Percentiles rank a stretch among this genome's conserved stretches.
phyloP scores from a whole-genome alignment of 2,888 invertebrate species.

The Gnatocerus cornutus region DNA sequence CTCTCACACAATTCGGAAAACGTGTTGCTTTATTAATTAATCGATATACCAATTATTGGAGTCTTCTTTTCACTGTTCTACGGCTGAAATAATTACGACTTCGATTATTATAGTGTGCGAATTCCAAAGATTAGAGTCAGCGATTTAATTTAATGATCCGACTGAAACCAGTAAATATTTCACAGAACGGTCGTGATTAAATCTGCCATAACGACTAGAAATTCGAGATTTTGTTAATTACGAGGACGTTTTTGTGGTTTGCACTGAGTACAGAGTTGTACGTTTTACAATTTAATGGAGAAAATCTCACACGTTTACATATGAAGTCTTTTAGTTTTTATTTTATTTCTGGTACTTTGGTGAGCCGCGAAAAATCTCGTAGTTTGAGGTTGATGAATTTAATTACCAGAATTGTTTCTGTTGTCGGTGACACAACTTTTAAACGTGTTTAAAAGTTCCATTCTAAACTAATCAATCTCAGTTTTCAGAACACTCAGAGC shows the following conservation, averaged over 20 bases:
- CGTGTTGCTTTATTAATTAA: constrained; percentile 37
- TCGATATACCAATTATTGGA: constrained; percentile 33
- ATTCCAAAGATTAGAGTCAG: constrained; percentile 28
- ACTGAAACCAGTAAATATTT: constrained; percentile 28
- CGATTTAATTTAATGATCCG: constrained; percentile 26
- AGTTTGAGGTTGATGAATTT: too few relatives aligned
- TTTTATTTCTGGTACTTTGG: too few relatives aligned
- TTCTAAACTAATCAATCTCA: too few relatives aligned
- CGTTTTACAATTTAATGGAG: too few relatives aligned
- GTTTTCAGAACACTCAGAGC: too few relatives aligned
- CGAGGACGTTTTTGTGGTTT: not conserved
- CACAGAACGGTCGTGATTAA: constrained; percentile 16
- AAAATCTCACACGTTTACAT: too few relatives aligned
- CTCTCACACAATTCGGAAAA: constrained; percentile 23
- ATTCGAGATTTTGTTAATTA: constrained; percentile 1
- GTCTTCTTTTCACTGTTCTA: constrained; percentile 28
- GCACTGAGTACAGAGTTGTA: too few relatives aligned
- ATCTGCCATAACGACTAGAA: constrained; percentile 1
- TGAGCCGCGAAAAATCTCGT: too few relatives aligned
- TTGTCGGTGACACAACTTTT: too few relatives aligned
- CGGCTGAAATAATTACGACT: constrained; percentile 29
- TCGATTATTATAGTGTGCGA: constrained; percentile 34
- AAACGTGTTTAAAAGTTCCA: too few relatives aligned
- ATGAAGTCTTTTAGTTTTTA: too few relatives aligned
- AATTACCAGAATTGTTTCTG: too few relatives aligned